Percentiles rank a stretch among this genome's conserved stretches.
phyloP scores from a whole-genome alignment of 2,888 invertebrate species.

The Desoria tigrina region DNA sequence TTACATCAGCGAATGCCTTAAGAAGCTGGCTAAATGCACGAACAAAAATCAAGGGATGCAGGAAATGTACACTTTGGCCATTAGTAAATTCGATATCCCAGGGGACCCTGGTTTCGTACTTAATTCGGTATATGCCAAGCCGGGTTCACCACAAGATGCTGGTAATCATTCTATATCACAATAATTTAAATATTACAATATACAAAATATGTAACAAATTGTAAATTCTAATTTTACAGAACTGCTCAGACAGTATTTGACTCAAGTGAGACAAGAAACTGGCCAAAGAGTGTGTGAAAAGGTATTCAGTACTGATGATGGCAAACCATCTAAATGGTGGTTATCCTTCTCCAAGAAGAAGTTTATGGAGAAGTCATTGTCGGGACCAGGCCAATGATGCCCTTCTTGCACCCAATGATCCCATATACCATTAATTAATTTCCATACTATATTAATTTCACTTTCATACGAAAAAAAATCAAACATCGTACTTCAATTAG shows the following conservation, averaged over 20 bases:
- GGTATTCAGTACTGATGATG: conserved; percentile 85
- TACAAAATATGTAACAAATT: not conserved
- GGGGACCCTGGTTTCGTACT: conserved; percentile 93
- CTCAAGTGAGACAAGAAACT: conserved; percentile 93
- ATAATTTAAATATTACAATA: conserved; percentile 10
- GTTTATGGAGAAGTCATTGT: conserved; percentile 98
- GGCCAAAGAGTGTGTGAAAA: conserved; percentile 87
- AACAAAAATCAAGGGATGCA: conserved; percentile 86
- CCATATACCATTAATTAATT: too few relatives aligned
- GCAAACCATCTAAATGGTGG: conserved; percentile 99
- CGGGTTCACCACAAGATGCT: conserved; percentile 73
- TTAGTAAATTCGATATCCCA: conserved; percentile 93
- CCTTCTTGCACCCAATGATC: too few relatives aligned
- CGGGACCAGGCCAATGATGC: conserved; percentile 73
- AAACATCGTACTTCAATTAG: too few relatives aligned
- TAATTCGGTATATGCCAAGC: conserved; percentile 91
- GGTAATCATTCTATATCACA: too few relatives aligned
- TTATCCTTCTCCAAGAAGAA: conserved; percentile 98
- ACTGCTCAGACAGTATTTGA: conserved; percentile 85
- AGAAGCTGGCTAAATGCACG: conserved; percentile 86
- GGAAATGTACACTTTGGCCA: conserved; percentile 94
- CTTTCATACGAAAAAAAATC: too few relatives aligned
- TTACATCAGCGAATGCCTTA: conserved; percentile 96
- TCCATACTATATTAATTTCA: too few relatives aligned
- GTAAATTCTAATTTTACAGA: conserved; percentile 62